Base-by-base conservation (phyloP, 30 jellyfish, hydroid and myxozoan genomes). In the Hydractinia symbiolongicarpus region DNA sequence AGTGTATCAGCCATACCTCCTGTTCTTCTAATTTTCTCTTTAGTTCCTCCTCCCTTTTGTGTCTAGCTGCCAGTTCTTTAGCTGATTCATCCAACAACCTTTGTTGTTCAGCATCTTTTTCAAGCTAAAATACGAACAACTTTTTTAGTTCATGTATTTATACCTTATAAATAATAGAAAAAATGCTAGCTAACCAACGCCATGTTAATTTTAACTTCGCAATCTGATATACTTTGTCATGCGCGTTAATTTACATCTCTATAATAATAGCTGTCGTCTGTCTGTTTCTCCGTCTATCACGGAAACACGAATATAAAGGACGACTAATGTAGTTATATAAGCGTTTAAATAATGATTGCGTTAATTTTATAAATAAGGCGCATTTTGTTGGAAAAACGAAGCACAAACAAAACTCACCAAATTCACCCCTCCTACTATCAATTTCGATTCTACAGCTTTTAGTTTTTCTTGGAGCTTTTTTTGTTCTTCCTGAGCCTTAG, bases 361-460 rank as follows among this genome's bases (percentile, higher is more conserved):
- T 30, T 30, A 30, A 30, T 30, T 30, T 30, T 30, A 30, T 30
- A 30, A 30, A 30, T 30, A 30, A 30, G n/a, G n/a, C 10, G 10
- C 13, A 57, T 15, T 10, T 57, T 57, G 68, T 57, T n/a, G n/a
- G n/a, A 58, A 58, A 11, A 13, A 58, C 15, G 3, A 3, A 13
- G 19, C 14, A 9, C 5, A n/a, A 70, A 44, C 72, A 83, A 20
- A n/a, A 4, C 95, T 17, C 78, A 90, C 97, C 93, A 91, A 73
- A 73, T 91, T 91, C 51, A 91, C 97, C 15, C 97, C 97, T 5
- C 97, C 97, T 55, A 91, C 97, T 53, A 91, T 91, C 88, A 91
- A 82, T 85, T 91, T 91, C 61, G 97, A 91, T 70, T 91, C 95
- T 53, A 91, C 92, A n/a, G 97, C 82, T 71, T 86, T 72, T 61